Conservation (phyloP, 2,888 invertebrate genomes). For the Yponomeuta sedellus region DNA sequence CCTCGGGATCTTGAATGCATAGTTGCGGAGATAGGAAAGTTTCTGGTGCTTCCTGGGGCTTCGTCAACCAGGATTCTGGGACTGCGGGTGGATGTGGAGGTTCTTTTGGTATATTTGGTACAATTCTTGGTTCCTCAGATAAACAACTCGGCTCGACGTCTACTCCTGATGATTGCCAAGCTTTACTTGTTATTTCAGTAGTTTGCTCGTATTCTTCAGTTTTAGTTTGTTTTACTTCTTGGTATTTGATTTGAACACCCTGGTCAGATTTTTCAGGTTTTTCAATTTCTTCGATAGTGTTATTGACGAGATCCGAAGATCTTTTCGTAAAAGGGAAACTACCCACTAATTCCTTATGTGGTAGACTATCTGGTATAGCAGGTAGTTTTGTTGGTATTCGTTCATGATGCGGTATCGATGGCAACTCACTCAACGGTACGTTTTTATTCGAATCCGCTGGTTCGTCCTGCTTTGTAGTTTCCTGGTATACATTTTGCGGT, state of each 20-base stretch:
- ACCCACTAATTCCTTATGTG: conserved; percentile 27
- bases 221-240: conserved; percentile 8
- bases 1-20: conserved; percentile 48
- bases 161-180: not conserved
- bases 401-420: conserved; percentile 56
- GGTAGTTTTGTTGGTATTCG: conserved; percentile 36
- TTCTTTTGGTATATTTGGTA: conserved; percentile 32
- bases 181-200: not conserved
- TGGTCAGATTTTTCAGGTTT: conserved; percentile 24
- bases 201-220: not conserved
- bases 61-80: conserved; percentile 56
- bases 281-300: conserved; percentile 9
- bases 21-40: conserved; percentile 47
- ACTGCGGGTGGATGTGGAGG: conserved; percentile 61
- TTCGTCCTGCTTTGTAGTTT: conserved; percentile 14
- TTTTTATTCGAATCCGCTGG: conserved; percentile 30
- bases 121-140: conserved; percentile 18
- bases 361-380: conserved; percentile 32
- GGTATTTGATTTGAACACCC: not conserved
- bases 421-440: conserved; percentile 51
- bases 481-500: not conserved
- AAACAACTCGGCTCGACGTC: not conserved
- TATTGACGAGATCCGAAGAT: not conserved
- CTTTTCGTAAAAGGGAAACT: conserved; percentile 12
- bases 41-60: conserved; percentile 29